phyloP scores from a whole-genome alignment of 1,140 invertebrate genomes.

The Bombus superbus region DNA sequence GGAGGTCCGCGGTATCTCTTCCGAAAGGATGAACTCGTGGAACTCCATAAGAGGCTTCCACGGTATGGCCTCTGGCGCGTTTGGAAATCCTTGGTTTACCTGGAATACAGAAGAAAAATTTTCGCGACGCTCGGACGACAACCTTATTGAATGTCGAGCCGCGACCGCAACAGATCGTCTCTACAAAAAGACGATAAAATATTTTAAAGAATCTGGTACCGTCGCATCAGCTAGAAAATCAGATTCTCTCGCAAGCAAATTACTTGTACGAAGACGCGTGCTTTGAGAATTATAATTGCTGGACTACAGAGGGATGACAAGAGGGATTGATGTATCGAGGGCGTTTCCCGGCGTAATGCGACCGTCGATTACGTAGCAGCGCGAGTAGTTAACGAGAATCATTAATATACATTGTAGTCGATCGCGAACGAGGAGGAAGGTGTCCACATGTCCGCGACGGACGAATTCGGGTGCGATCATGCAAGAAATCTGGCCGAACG shows the following conservation, averaged over 20 bases:
- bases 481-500: slow-evolving; percentile 78
- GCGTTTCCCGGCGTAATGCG: slow-evolving; percentile 9
- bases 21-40: slow-evolving; percentile 75
- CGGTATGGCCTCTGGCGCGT: slow-evolving; percentile 37
- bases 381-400: slow-evolving; percentile 38
- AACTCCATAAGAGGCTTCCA: slow-evolving; percentile 79
- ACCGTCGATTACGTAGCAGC: slow-evolving; percentile 8
- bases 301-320: not conserved
- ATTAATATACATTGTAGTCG: slow-evolving; percentile 31
- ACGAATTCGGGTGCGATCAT: slow-evolving; percentile 75
- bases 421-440: slow-evolving; percentile 35
- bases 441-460: slow-evolving; percentile 53
- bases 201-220: not conserved
- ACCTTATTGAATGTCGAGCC: slow-evolving; percentile 25
- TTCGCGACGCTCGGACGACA: slow-evolving; percentile 1
- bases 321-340: not conserved
- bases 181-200: not conserved
- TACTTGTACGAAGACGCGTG: not conserved
- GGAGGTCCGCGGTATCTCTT: slow-evolving; percentile 78
- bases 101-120: slow-evolving; percentile 14
- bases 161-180: not conserved
- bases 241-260: not conserved
- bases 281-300: not conserved
- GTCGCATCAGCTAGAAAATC: no score
- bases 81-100: slow-evolving; percentile 51